phyloP scores from a whole-genome alignment of 2,113 vertebrate genomes.

The Panurus biarmicus region DNA sequence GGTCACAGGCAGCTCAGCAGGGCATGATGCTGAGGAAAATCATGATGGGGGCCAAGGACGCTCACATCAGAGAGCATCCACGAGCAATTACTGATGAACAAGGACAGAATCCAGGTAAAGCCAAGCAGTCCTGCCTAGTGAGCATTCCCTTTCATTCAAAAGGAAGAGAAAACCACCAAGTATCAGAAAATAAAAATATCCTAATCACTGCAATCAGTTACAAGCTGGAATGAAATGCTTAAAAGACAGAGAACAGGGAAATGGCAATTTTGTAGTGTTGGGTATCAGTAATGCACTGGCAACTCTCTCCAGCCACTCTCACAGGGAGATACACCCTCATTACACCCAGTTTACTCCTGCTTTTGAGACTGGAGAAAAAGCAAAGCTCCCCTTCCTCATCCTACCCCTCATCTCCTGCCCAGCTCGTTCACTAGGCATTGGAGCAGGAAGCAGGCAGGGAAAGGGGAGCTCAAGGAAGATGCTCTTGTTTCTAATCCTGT shows the following conservation, averaged over 20 bases:
- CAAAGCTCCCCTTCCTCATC: neutral
- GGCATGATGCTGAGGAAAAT: rapidly evolving
- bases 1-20: neutral
- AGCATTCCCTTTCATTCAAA: neutral
- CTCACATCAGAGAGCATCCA: neutral
- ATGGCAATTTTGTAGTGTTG: rapidly evolving
- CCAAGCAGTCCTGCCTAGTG: neutral
- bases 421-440: neutral
- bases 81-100: rapidly evolving
- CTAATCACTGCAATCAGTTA: rapidly evolving
- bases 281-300: rapidly evolving
- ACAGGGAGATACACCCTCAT: neutral
- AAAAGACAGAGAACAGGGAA: neutral
- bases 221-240: neutral
- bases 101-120: neutral
- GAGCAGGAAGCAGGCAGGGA: neutral
- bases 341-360: neutral
- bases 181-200: neutral
- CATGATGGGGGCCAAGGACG: neutral
- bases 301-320: neutral
- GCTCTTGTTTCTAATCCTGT: slow-evolving; percentile 32
- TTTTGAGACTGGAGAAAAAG: neutral
- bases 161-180: neutral
- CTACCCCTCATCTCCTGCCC: rapidly evolving
- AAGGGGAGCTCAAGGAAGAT: neutral